Conservation (phyloP, 2,113 vertebrate species). For the Alethe castanea region DNA sequence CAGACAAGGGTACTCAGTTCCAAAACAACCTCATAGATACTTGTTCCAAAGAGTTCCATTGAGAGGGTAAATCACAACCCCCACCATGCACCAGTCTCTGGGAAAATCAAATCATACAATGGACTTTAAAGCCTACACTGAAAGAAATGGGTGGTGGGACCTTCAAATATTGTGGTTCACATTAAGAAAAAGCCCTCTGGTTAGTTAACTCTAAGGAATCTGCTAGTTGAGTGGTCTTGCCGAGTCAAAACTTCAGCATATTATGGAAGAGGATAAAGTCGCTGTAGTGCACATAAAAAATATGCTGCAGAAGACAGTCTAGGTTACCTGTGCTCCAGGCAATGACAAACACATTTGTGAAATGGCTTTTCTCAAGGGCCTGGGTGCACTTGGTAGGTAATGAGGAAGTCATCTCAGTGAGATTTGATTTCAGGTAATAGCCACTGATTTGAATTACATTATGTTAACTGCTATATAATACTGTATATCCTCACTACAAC, state of each 20-base stretch:
- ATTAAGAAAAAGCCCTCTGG: not conserved
- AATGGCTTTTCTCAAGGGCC: not conserved
- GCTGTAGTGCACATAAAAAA: not conserved
- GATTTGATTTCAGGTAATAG: not conserved
- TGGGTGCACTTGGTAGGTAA: not conserved
- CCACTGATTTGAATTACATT: not conserved
- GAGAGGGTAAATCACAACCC: not conserved
- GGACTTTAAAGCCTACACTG: not conserved
- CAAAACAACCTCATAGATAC: not conserved
- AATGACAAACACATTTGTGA: not conserved
- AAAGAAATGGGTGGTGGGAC: not conserved
- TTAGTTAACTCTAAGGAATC: not conserved
- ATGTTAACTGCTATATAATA: not conserved
- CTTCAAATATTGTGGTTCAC: not conserved
- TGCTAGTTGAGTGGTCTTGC: not conserved
- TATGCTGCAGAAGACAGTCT: not conserved
- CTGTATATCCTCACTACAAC: not conserved
- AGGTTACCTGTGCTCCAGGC: not conserved
- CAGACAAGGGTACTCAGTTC: not conserved
- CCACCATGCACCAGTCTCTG: rapidly evolving
- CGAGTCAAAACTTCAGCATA: not conserved
- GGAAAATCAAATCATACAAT: rapidly evolving
- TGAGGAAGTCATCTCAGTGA: not conserved
- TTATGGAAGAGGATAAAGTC: not conserved
- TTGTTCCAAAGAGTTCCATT: not conserved